Percentiles rank a stretch among this genome's conserved stretches.
Evolutionary conservation across 2,888 invertebrate species (phyloP).

Genomic region (Amiota mariae): DNA sequence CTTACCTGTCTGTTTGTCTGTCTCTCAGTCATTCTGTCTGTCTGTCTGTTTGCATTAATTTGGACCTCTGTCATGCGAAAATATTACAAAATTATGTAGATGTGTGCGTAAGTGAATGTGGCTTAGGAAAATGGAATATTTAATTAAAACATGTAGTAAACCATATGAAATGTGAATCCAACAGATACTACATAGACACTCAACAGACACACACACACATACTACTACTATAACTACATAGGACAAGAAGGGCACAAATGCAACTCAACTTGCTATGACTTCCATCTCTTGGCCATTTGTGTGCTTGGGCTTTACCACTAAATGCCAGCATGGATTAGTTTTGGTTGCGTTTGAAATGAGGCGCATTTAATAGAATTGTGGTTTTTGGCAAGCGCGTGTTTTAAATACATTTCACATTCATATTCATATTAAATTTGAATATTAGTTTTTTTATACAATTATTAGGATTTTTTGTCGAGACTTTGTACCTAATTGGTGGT

Average conservation of each 20-base stretch:
- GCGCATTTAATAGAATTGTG: constrained; percentile 55
- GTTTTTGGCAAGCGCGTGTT: constrained; percentile 44
- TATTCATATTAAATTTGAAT: too few species aligned
- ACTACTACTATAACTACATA: too few species aligned
- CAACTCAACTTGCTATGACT: not conserved
- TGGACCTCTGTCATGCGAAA: constrained; percentile 51
- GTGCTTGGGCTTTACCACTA: constrained; percentile 34
- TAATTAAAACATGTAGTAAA: constrained; percentile 59
- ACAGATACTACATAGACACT: not conserved
- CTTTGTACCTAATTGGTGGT: too few species aligned
- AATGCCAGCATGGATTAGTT: constrained; percentile 42
- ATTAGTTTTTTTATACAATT: too few species aligned
- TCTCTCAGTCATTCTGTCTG: too few species aligned
- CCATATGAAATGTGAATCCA: constrained; percentile 42
- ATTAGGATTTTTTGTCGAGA: too few species aligned
- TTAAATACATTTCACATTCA: not conserved
- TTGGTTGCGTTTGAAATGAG: constrained; percentile 45
- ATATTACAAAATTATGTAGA: constrained; percentile 47
- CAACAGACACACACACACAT: too few species aligned
- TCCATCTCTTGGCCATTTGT: not conserved
- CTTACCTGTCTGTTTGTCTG: constrained; percentile 1
- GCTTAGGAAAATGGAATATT: constrained; percentile 67
- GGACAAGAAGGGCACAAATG: constrained; percentile 5
- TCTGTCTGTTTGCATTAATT: constrained; percentile 32
- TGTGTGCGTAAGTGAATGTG: constrained; percentile 48